A percentile compares a stretch with the other conserved stretches of the same genome.
These are phyloP conservation scores for Tetragnatha montana DNA, from an alignment of 2,888 invertebrate species.

Conservation along the genomic window DNA sequence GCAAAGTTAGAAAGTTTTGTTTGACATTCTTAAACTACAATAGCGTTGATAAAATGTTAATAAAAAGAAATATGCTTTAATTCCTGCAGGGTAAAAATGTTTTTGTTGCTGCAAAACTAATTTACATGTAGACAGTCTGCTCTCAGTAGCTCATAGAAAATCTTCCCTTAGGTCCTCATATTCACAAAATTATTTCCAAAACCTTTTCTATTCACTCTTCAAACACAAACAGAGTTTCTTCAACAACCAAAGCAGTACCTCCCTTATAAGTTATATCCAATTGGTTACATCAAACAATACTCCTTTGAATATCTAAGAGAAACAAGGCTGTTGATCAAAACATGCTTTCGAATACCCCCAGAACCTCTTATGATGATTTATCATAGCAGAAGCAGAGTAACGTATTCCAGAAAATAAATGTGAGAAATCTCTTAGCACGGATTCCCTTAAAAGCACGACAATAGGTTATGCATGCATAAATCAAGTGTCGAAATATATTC, in stretches of 20 bases:
- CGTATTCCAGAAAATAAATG: background rate
- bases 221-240: background rate
- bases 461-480: background rate
- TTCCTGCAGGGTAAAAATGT: no score
- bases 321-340: background rate
- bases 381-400: background rate
- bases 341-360: background rate
- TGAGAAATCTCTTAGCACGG: background rate
- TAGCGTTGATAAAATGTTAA: no score
- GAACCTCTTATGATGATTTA: background rate
- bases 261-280: background rate
- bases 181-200: background rate
- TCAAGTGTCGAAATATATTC: constrained; percentile 1
- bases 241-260: background rate
- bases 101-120: no score
- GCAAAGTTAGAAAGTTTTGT: no score
- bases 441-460: background rate
- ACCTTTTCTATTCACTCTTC: background rate
- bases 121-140: no score
- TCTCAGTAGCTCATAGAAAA: no score
- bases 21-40: no score
- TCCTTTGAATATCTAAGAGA: background rate
- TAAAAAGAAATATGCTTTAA: no score
- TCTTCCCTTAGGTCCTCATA: no score
- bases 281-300: background rate